Conservation (phyloP, 2,888 invertebrate species). For the Hoplodrina blanda region DNA sequence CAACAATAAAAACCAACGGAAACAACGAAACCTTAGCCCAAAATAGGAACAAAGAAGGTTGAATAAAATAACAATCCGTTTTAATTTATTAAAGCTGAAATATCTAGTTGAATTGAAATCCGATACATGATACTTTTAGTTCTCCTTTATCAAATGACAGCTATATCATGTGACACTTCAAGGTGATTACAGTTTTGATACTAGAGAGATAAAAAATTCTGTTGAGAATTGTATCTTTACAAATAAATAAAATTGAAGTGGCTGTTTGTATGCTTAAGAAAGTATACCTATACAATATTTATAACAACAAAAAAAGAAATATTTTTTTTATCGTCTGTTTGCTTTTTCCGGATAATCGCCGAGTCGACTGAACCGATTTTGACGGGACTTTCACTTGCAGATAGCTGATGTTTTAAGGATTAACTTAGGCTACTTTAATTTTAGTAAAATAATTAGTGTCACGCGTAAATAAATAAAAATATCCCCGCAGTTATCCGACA, state of each 20-base stretch:
- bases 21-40: conserved; percentile 41
- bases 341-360: no score
- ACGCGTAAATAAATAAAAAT: no score
- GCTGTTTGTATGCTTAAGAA: no score
- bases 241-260: not conserved
- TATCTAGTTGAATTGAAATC: conserved; percentile 61
- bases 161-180: conserved; percentile 74
- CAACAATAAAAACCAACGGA: conserved; percentile 33
- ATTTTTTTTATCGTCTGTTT: no score
- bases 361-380: no score
- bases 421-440: no score
- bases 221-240: conserved; percentile 28
- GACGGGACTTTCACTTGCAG: no score
- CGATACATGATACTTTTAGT: conserved; percentile 66
- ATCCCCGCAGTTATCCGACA: no score
- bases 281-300: no score
- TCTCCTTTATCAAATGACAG: conserved; percentile 71
- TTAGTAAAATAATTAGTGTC: no score
- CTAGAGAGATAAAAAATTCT: conserved; percentile 56
- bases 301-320: no score
- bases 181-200: conserved; percentile 71
- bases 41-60: conserved; percentile 49
- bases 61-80: conserved; percentile 55
- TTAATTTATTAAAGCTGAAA: conserved; percentile 43
- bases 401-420: no score